Conservation (phyloP, 1,140 invertebrate genomes). For the Apis dorsata region DNA sequence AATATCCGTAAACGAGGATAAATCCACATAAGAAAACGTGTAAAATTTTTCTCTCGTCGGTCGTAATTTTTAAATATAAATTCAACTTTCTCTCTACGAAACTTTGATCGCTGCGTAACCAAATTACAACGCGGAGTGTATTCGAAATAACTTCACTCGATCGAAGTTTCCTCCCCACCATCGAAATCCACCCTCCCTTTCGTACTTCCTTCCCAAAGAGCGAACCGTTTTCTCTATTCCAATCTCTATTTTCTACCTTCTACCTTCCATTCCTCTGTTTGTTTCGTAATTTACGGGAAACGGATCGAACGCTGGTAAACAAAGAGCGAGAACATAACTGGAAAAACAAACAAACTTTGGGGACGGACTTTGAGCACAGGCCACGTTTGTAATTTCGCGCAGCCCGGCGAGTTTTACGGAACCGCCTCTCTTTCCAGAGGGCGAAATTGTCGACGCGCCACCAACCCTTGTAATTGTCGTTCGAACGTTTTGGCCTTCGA, state of each 20-base stretch:
- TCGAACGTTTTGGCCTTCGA: slow-evolving; percentile 21
- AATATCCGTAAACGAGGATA: too few species aligned
- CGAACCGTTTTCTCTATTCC: neutral
- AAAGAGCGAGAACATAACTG: neutral
- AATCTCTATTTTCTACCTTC: neutral
- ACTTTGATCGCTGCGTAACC: too few species aligned
- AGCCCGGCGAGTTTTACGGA: slow-evolving; percentile 43
- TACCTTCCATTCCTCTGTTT: neutral
- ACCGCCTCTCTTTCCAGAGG: neutral
- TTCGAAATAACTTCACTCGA: too few species aligned
- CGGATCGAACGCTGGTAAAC: slow-evolving; percentile 21
- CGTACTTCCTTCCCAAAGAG: neutral
- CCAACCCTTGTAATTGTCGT: slow-evolving; percentile 29
- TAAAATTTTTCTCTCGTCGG: too few species aligned
- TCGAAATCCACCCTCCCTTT: too few species aligned
- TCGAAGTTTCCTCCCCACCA: too few species aligned
- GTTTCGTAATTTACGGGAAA: slow-evolving; percentile 19
- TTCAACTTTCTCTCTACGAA: too few species aligned
- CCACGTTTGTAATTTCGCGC: slow-evolving; percentile 21
- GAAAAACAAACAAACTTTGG: slow-evolving; percentile 2
- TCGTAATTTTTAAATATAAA: too few species aligned
- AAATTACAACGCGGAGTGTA: too few species aligned
- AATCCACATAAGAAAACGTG: too few species aligned
- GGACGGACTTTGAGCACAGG: slow-evolving; percentile 1
- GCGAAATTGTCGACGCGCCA: slow-evolving; percentile 2